phyloP scores from a whole-genome alignment of 2,113 vertebrate species.

The Prionailurus viverrinus region DNA sequence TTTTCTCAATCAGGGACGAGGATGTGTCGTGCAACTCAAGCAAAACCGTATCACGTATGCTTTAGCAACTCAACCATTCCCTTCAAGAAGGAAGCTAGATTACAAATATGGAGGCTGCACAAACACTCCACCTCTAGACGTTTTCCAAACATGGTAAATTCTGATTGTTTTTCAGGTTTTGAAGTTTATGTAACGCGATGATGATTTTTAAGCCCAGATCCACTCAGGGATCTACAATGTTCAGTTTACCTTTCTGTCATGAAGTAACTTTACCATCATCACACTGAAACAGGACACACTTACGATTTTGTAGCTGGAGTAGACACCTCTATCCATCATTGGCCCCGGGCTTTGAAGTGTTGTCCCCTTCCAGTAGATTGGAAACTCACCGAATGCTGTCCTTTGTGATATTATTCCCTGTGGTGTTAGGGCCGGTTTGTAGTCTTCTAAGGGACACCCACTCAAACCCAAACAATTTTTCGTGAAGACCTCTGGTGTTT shows the following conservation, averaged over 20 bases:
- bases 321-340: neutral
- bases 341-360: neutral
- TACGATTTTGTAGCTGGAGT: neutral
- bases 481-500: conserved; percentile 55
- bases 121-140: neutral
- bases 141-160: neutral
- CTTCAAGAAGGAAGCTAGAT: conserved; percentile 49
- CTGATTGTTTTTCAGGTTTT: neutral
- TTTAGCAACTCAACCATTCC: neutral
- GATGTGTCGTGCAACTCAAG: neutral
- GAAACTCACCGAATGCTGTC: neutral
- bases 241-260: neutral
- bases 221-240: neutral
- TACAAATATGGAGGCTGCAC: neutral
- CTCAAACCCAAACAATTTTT: conserved; percentile 67
- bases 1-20: neutral
- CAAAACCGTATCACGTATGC: neutral
- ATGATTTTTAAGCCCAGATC: neutral
- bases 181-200: neutral
- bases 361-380: neutral
- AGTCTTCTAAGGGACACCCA: conserved; percentile 61
- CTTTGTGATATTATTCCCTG: conserved; percentile 2
- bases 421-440: conserved; percentile 19
- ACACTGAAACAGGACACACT: neutral
- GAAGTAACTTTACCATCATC: neutral